Base-by-base conservation (phyloP, 1,140 invertebrate species). In the Drosophila bifasciata region DNA sequence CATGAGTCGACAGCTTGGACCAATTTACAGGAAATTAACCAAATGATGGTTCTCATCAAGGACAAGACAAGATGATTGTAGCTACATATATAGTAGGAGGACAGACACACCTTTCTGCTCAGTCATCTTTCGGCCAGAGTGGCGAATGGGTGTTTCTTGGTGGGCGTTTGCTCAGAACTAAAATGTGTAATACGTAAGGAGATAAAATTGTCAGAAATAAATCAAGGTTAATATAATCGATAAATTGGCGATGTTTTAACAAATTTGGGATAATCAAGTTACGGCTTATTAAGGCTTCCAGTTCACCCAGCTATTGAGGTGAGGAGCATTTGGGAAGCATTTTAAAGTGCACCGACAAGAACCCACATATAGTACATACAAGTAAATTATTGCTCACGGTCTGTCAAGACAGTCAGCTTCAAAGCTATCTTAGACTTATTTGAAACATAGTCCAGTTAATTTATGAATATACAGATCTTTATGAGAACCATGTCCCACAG, bases 1-100 rank as follows among this genome's bases (percentile, higher is more conserved):
- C 55, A 49, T 81, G 62, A 80, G 53, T 51, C 50, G 40, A 45
- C 71, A 66, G 25, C 15, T 67, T 76, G 40, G 23, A 21, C 13
- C 66, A 70, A 75, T 79, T 79, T 74, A 62, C 58, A 59, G 76
- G 63, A 74, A 79, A 75, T 75, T 64, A 75, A 49, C 61, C 53
- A 50, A 68, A 56, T 69, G 76, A 78, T 79, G n/a, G n/a, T 63
- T 59, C 48, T 57, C 62, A 60, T 75, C 70, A 66, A 53, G 50
- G 61, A 39, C 53, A 59, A 60, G 61, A 43, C 53, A 59, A 60
- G 70, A 50, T 75, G 71, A 75, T 64, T 53, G 16, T 25, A 66
- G 74, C 52, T 21, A 21, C 3, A n/a, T n/a, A n/a, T n/a, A n/a
- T n/a, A n/a, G n/a, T n/a, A 21, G 19, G 19, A 21, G 19, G 19